phyloP scores from a whole-genome alignment of 2,797 vertebrate genomes.

The Lithobates sylvaticus region DNA sequence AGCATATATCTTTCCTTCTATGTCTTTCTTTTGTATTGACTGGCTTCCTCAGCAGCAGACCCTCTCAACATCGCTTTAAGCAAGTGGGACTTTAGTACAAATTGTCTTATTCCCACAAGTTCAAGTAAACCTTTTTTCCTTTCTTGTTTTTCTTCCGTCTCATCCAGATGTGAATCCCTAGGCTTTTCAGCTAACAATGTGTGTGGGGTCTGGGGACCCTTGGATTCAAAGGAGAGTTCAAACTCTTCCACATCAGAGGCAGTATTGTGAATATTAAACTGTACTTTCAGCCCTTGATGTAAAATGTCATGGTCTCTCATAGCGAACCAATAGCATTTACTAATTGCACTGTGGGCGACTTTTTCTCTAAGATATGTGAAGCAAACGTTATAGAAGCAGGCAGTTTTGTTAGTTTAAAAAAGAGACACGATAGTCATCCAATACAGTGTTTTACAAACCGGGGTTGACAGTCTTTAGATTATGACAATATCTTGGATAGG shows the following conservation, averaged over 20 bases:
- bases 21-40: slow-evolving; percentile 22
- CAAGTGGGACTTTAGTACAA: slow-evolving; percentile 33
- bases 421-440: too few species aligned
- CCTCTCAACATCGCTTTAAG: slow-evolving; percentile 31
- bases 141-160: slow-evolving; percentile 16
- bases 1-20: slow-evolving; percentile 30
- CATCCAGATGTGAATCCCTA: slow-evolving; percentile 24
- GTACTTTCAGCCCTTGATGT: background rate
- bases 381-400: too few species aligned
- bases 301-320: background rate
- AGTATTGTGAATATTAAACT: slow-evolving; percentile 17
- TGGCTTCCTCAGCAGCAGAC: slow-evolving; percentile 38
- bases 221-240: slow-evolving; percentile 17
- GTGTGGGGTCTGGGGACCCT: slow-evolving; percentile 24
- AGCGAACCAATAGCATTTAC: background rate
- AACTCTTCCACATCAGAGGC: background rate
- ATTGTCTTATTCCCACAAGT: slow-evolving; percentile 36
- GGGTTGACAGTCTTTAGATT: too few species aligned
- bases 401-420: too few species aligned
- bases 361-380: too few species aligned
- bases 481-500: too few species aligned
- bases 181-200: slow-evolving; percentile 16
- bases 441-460: too few species aligned
- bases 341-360: background rate
- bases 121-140: slow-evolving; percentile 11